These are phyloP conservation scores for Orius laevigatus DNA, from an alignment of 1,140 invertebrate species.

Conservation along the genomic window DNA sequence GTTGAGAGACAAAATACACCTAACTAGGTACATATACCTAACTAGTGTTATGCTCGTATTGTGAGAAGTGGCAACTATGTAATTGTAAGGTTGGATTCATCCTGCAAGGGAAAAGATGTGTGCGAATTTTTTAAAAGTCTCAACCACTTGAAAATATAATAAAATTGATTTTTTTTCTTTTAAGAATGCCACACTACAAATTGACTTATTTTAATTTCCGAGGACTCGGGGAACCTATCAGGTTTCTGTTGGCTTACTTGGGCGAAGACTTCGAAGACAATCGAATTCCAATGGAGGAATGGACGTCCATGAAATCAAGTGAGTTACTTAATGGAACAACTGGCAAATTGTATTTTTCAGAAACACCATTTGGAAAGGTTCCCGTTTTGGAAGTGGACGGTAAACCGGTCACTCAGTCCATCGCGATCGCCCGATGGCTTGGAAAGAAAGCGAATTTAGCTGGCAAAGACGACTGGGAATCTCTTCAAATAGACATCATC, in stretches of 20 bases:
- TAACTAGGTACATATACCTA: too few species aligned
- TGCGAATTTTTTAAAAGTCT: too few species aligned
- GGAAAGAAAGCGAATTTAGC: conserved; percentile 31
- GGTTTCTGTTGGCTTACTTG: conserved; percentile 44
- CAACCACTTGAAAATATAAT: too few species aligned
- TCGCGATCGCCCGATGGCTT: conserved; percentile 35
- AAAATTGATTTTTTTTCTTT: not conserved
- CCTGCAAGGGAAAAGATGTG: too few species aligned
- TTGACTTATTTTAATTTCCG: conserved; percentile 49
- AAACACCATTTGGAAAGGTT: conserved; percentile 32
- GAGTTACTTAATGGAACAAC: conserved; percentile 16
- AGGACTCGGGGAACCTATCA: conserved; percentile 46
- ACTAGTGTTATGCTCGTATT: too few species aligned
- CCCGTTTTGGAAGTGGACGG: conserved; percentile 36
- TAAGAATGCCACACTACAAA: conserved; percentile 28
- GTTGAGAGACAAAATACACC: too few species aligned
- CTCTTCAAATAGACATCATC: conserved; percentile 1
- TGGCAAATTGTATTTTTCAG: conserved; percentile 20
- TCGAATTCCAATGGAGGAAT: conserved; percentile 11
- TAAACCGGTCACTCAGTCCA: conserved; percentile 28
- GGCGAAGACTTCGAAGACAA: conserved; percentile 45
- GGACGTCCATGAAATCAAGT: conserved; percentile 7
- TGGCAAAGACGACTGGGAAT: conserved; percentile 25
- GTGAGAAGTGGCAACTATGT: too few species aligned
- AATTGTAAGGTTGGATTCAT: too few species aligned